Percentiles rank a stretch among this genome's conserved stretches.
Evolutionary conservation across 2,888 invertebrate species (phyloP).

Genomic region (Trichogramma evanescens): DNA sequence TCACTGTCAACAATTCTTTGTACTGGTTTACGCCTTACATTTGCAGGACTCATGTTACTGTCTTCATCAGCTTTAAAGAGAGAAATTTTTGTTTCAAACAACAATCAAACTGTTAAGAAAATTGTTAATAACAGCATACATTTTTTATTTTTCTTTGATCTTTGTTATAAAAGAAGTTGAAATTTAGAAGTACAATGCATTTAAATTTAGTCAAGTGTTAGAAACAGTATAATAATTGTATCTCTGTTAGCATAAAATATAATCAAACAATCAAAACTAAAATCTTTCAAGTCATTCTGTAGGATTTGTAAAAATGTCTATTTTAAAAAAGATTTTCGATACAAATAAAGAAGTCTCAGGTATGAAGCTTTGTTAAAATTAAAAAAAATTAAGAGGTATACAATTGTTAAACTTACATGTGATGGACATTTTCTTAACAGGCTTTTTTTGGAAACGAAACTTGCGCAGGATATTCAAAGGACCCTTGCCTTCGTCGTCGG

Average conservation of each 20-base stretch:
- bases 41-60: constrained; percentile 35
- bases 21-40: constrained; percentile 34
- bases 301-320: no score
- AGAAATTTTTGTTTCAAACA: neutral
- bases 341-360: neutral
- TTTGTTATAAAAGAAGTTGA: no score
- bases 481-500: constrained; percentile 51
- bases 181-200: neutral
- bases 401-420: constrained; percentile 16
- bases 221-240: neutral
- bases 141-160: no score
- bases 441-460: constrained; percentile 64
- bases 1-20: constrained; percentile 44
- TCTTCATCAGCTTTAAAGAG: constrained; percentile 40
- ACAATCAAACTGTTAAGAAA: neutral
- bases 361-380: neutral
- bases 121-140: no score
- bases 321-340: no score
- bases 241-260: neutral
- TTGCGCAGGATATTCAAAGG: constrained; percentile 60
- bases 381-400: neutral
- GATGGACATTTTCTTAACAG: constrained; percentile 31
- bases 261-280: no score
- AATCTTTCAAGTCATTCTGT: no score
- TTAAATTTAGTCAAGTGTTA: neutral